These are phyloP conservation scores for Xylocopa sonorina DNA, from an alignment of 1,140 invertebrate species.

Conservation along the genomic window DNA sequence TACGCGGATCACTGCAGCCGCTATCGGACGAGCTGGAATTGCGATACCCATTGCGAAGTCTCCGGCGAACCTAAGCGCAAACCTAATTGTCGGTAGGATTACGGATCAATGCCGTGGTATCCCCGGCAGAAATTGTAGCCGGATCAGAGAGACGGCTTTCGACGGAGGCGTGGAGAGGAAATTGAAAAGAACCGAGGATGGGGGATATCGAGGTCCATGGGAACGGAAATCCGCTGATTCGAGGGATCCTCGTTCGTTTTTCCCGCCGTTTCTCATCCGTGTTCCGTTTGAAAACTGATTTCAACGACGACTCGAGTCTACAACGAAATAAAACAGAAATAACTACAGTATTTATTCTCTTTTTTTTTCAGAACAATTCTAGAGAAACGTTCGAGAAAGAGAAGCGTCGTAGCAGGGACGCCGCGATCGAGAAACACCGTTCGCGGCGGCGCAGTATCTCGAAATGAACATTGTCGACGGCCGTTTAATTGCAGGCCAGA, in stretches of 20 bases:
- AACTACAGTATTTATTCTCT: too few species aligned
- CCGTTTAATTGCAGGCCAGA: conserved; percentile 33
- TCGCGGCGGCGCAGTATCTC: conserved; percentile 9
- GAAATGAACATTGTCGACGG: conserved; percentile 33
- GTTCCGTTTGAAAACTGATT: too few species aligned
- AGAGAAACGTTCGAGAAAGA: too few species aligned
- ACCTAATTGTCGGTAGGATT: conserved; percentile 60
- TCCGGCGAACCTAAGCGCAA: conserved; percentile 38
- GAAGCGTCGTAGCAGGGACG: too few species aligned
- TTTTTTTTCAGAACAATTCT: too few species aligned
- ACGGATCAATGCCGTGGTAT: conserved; percentile 51
- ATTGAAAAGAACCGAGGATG: conserved; percentile 32
- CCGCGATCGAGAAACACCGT: background rate
- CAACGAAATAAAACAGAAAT: too few species aligned
- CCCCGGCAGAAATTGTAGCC: conserved; percentile 53
- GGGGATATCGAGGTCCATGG: background rate
- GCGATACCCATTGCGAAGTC: conserved; percentile 51
- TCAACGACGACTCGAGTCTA: too few species aligned
- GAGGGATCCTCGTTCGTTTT: background rate
- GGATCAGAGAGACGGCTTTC: conserved; percentile 34
- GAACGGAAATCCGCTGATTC: conserved; percentile 17
- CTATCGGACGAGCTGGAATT: conserved; percentile 58
- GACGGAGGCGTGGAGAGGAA: conserved; percentile 13
- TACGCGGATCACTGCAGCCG: conserved; percentile 53
- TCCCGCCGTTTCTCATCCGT: too few species aligned